Evolutionary conservation across 1,140 invertebrate species (phyloP), one percentile per base, ranked within the genome.

Genomic region (Heliconius melpomene): DNA sequence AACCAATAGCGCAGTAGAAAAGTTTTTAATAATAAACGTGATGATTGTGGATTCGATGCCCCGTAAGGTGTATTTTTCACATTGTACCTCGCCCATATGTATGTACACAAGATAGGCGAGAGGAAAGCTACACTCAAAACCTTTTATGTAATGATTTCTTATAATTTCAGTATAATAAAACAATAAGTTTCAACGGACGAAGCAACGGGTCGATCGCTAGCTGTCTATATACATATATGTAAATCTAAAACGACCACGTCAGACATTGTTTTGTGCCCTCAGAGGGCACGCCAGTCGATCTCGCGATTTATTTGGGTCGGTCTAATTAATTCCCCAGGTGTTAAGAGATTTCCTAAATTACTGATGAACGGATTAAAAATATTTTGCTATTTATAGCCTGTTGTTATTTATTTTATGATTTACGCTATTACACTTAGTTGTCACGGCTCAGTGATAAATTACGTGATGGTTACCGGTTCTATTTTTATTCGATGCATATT

Each of bases 281-380:
- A 60, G 20, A 23, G 54, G 54, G 54, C 54, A 60, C n/a, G 20
- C 3, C 54, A 60, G 23, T 60, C 54, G 54, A 60, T 60, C n/a
- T 60, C 3, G 20, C n/a, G 54, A 60, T 60, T 60, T 60, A 60
- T 60, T 23, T 11, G 54, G n/a, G 54, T 23, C 54, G n/a, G 54
- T 23, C 54, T 60, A 60, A 60, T 60, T 60, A 60, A 60, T 26
- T 60, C 54, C 54, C 54, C n/a, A 60, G 54, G 54, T 60, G 54
- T 60, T 60, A 60, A 60, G 54, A 60, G 54, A 60, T 60, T 60
- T 60, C 9, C n/a, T 23, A n/a, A 60, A 60, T 60, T 60, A 60
- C 54, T 60, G n/a, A 60, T 60, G 54, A 60, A 23, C n/a, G 54
- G 54, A 60, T 60, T 60, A 18, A 60, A 60, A 60, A 60, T 23